These are phyloP conservation scores for Chaunax sp. DNA, from an alignment of 2,797 vertebrate genomes.

Conservation along the genomic window DNA sequence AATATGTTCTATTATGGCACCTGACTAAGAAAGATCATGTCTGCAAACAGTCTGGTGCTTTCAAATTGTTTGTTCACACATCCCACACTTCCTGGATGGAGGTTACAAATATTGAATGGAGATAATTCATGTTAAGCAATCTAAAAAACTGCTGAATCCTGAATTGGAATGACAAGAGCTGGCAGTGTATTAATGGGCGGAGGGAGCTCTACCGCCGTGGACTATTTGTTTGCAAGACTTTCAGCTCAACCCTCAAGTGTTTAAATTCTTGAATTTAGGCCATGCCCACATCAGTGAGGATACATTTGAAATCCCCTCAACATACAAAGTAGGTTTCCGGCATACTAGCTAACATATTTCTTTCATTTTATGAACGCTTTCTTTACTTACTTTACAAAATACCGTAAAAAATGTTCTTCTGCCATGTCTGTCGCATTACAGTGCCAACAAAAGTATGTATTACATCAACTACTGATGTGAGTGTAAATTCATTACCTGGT, in stretches of 20 bases:
- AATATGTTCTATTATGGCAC: constrained; percentile 34
- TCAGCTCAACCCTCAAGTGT: constrained; percentile 48
- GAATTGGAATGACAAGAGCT: constrained; percentile 54
- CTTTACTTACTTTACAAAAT: no score
- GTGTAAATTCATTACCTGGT: no score
- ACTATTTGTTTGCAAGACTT: constrained; percentile 64
- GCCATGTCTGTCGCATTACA: no score
- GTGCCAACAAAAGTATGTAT: no score
- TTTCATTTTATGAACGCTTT: no score
- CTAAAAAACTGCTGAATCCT: constrained; percentile 52
- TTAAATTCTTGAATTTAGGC: constrained; percentile 51
- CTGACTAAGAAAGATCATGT: constrained; percentile 31
- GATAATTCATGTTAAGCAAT: constrained; percentile 63
- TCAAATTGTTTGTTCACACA: constrained; percentile 66
- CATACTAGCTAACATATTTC: background rate
- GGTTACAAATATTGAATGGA: constrained; percentile 55
- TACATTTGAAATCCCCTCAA: constrained; percentile 27
- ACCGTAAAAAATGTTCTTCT: no score
- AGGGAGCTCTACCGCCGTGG: constrained; percentile 54
- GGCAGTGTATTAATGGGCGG: constrained; percentile 61
- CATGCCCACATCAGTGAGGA: constrained; percentile 39
- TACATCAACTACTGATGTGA: no score
- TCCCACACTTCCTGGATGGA: constrained; percentile 52
- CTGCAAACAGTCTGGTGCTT: constrained; percentile 57
- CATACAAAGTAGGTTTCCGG: constrained; percentile 21